phyloP scores from a whole-genome alignment of 2,888 invertebrate genomes.

The Tricholauxania praeusta region DNA sequence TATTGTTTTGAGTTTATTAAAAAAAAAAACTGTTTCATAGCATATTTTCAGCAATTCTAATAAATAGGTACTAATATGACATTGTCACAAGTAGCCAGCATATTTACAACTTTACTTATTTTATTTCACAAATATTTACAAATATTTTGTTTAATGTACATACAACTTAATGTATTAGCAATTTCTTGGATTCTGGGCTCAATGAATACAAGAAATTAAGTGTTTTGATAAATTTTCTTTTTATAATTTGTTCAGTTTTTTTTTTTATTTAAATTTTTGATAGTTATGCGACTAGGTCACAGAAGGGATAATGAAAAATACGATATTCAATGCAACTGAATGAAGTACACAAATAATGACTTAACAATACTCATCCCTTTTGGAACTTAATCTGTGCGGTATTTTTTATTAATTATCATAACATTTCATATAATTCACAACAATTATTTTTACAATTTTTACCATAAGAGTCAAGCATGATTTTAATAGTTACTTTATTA shows the following conservation, averaged over 20 bases:
- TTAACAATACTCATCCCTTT: constrained; percentile 49
- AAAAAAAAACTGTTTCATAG: no score
- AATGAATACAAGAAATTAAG: constrained; percentile 52
- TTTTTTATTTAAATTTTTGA: neutral
- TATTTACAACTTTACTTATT: no score
- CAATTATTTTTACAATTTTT: neutral
- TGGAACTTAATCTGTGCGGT: constrained; percentile 51
- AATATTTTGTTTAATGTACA: no score
- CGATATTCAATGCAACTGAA: no score
- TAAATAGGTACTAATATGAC: no score
- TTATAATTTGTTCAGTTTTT: constrained; percentile 11
- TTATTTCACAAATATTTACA: no score
- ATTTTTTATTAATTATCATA: constrained; percentile 34
- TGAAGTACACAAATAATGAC: neutral
- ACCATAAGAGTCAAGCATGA: neutral
- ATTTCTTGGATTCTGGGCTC: constrained; percentile 55
- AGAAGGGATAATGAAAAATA: constrained; percentile 45
- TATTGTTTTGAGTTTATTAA: no score
- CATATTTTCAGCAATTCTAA: no score
- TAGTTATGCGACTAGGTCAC: constrained; percentile 43
- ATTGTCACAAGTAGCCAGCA: no score
- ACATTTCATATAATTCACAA: constrained; percentile 20
- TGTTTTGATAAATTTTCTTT: constrained; percentile 33
- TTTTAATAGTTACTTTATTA: neutral
- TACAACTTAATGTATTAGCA: constrained; percentile 27